Conservation (phyloP, 2,888 invertebrate genomes). For the Cerastis leucographa region DNA sequence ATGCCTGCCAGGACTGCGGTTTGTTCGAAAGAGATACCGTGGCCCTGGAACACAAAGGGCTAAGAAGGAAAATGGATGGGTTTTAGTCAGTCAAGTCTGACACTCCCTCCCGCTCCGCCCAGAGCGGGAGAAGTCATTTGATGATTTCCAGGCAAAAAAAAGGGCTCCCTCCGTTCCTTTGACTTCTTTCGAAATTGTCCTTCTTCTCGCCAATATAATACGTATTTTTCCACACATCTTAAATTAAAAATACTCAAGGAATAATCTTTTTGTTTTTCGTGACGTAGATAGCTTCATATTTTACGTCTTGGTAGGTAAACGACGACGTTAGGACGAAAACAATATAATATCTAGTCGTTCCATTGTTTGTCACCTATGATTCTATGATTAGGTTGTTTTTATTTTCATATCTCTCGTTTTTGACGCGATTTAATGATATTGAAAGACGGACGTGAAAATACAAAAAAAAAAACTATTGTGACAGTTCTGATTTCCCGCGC, state of each 20-base stretch:
- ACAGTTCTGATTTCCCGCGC: slow-evolving; percentile 16
- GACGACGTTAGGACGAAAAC: not conserved
- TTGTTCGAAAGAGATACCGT: too few species aligned
- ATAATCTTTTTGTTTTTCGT: not conserved
- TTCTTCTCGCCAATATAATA: not conserved
- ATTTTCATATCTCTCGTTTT: not conserved
- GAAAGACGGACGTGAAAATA: not conserved
- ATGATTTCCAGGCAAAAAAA: too few species aligned
- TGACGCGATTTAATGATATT: not conserved
- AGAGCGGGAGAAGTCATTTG: too few species aligned
- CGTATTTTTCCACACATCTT: too few species aligned
- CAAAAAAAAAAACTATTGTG: not conserved
- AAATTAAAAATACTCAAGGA: too few species aligned
- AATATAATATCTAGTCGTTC: not conserved
- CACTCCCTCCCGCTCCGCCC: too few species aligned
- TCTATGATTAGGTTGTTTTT: slow-evolving; percentile 18
- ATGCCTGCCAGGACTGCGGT: too few species aligned
- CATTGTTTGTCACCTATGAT: slow-evolving; percentile 1
- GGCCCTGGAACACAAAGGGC: too few species aligned
- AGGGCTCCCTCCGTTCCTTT: not conserved
- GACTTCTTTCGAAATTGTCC: not conserved
- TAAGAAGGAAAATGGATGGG: too few species aligned
- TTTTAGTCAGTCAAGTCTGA: too few species aligned
- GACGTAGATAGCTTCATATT: not conserved
- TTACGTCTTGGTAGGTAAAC: not conserved